phyloP scores from a whole-genome alignment of 1,140 invertebrate genomes.

The Drosophila biarmipes region DNA sequence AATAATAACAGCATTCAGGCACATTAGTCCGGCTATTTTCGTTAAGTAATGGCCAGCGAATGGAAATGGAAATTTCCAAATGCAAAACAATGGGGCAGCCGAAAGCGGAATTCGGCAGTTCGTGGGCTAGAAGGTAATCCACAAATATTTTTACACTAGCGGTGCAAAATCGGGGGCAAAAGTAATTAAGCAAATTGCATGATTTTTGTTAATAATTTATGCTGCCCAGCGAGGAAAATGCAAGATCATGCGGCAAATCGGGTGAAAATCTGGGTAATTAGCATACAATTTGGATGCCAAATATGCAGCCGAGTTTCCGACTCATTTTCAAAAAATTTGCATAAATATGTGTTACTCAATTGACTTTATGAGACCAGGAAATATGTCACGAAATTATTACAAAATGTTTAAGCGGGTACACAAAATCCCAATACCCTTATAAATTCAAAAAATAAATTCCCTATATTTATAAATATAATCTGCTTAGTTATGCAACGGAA shows the following conservation, averaged over 20 bases:
- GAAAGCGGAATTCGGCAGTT: background rate
- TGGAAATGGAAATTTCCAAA: conserved; percentile 35
- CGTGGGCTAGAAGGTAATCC: conserved; percentile 12
- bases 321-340: conserved; percentile 11
- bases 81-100: conserved; percentile 9
- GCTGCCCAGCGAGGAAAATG: conserved; percentile 1
- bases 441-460: too few relatives aligned
- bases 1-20: conserved; percentile 66
- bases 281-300: conserved; percentile 45
- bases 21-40: conserved; percentile 57
- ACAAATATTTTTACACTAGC: conserved; percentile 15
- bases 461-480: too few relatives aligned
- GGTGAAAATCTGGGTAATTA: conserved; percentile 52
- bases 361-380: background rate
- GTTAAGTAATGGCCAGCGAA: conserved; percentile 47
- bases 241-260: conserved; percentile 45
- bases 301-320: conserved; percentile 37
- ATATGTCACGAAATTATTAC: too few relatives aligned
- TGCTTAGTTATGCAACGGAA: too few relatives aligned
- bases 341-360: conserved; percentile 12
- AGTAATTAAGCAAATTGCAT: conserved; percentile 68
- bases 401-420: too few relatives aligned
- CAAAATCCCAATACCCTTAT: too few relatives aligned
- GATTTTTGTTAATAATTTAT: conserved; percentile 66
- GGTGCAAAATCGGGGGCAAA: conserved; percentile 7